These are phyloP conservation scores for Phrixothrix hirtus DNA, from an alignment of 2,888 invertebrate species.

Conservation along the genomic window DNA sequence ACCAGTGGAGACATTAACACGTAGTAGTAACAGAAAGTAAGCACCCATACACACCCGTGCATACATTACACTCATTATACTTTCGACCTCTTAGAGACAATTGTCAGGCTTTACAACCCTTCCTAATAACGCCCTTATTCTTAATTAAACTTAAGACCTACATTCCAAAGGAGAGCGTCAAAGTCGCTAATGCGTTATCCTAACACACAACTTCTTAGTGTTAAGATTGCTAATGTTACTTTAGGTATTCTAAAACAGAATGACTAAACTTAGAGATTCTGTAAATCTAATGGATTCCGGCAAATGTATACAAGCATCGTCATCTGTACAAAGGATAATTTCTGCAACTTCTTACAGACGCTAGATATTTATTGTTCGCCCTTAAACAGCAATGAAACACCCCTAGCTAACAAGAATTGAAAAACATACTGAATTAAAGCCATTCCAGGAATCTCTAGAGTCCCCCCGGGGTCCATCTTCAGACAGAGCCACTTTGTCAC, in stretches of 20 bases:
- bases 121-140: constrained; percentile 52
- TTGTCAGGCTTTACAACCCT: constrained; percentile 47
- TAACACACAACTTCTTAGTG: constrained; percentile 48
- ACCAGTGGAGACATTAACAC: constrained; percentile 30
- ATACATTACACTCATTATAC: constrained; percentile 50
- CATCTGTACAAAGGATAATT: no score
- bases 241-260: constrained; percentile 56
- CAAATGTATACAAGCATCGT: constrained; percentile 21
- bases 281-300: constrained; percentile 50
- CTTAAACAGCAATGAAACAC: no score
- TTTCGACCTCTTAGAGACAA: constrained; percentile 50
- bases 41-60: constrained; percentile 39
- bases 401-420: no score
- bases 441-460: constrained; percentile 10
- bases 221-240: constrained; percentile 52
- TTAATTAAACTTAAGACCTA: constrained; percentile 51
- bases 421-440: constrained; percentile 17
- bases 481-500: constrained; percentile 32
- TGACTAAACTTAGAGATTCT: constrained; percentile 55
- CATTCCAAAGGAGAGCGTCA: constrained; percentile 51
- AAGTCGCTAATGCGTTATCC: constrained; percentile 51
- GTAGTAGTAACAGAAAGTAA: constrained; percentile 34
- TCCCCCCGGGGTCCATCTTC: constrained; percentile 15
- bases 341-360: constrained; percentile 7
- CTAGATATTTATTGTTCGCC: constrained; percentile 3